These are phyloP conservation scores for Panopea generosa DNA, from an alignment of 2,888 invertebrate genomes.

Conservation along the genomic window DNA sequence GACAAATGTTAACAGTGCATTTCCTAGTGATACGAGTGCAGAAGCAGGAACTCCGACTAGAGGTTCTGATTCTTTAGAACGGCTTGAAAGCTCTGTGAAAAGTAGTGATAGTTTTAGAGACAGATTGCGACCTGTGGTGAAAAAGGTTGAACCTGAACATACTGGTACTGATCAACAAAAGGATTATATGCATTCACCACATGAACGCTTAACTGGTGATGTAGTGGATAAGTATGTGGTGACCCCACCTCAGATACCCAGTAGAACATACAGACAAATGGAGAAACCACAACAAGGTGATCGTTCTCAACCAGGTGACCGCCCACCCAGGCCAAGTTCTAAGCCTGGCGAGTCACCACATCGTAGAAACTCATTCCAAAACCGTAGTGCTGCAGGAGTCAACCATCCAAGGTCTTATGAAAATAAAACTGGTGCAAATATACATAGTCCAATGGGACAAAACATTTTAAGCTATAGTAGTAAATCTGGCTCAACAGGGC, in stretches of 20 bases:
- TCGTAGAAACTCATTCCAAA: conserved; percentile 48
- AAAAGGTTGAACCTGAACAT: conserved; percentile 30
- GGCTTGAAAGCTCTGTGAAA: conserved; percentile 52
- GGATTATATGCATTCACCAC: background rate
- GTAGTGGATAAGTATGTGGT: conserved; percentile 23
- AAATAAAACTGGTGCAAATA: conserved; percentile 36
- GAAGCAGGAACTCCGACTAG: background rate
- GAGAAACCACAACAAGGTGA: background rate
- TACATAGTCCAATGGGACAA: conserved; percentile 47
- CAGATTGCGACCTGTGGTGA: conserved; percentile 54
- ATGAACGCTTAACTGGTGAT: conserved; percentile 4
- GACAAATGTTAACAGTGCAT: background rate
- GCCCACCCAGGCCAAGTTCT: conserved; percentile 23
- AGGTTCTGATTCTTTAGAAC: conserved; percentile 47
- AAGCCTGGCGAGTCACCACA: conserved; percentile 27
- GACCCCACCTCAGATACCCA: conserved; percentile 50
- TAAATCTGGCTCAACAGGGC: conserved; percentile 8
- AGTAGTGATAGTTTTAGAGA: conserved; percentile 57
- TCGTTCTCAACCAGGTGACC: conserved; percentile 7
- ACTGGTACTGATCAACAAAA: background rate
- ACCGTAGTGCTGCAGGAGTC: conserved; percentile 32
- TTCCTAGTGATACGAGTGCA: background rate
- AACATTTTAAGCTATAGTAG: conserved; percentile 15
- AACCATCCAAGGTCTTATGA: conserved; percentile 51
- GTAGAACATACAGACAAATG: conserved; percentile 47